Conservation (phyloP, 92 coral and sea anemone species). For the Bergia puertoricense region DNA sequence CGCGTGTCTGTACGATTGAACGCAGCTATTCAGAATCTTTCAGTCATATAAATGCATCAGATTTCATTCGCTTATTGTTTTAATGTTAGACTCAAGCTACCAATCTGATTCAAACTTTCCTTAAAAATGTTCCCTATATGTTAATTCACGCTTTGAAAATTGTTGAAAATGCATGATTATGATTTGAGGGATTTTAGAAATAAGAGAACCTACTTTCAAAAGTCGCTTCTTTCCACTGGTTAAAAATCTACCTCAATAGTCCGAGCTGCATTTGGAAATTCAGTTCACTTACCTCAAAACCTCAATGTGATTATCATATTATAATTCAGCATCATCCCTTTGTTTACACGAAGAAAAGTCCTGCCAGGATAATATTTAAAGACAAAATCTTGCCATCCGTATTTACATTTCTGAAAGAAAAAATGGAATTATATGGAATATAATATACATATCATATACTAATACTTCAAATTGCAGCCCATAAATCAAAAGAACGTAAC, state of each 20-base stretch:
- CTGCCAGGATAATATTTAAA: background rate
- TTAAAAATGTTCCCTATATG: background rate
- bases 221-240: background rate
- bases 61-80: slow-evolving; percentile 20
- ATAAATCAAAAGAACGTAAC: slow-evolving; percentile 2
- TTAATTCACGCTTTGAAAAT: background rate
- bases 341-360: background rate
- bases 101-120: background rate
- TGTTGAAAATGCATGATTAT: background rate
- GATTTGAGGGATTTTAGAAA: background rate
- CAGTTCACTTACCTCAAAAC: slow-evolving; percentile 20
- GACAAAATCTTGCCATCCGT: background rate
- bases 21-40: slow-evolving; percentile 22
- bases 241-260: background rate
- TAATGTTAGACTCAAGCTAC: background rate
- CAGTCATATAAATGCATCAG: slow-evolving; percentile 20
- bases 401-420: background rate
- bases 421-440: too few relatives aligned
- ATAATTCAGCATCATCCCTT: background rate
- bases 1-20: background rate
- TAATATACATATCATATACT: too few relatives aligned
- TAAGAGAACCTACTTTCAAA: background rate
- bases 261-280: slow-evolving; percentile 9
- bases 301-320: slow-evolving; percentile 28
- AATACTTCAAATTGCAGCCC: background rate